Evolutionary conservation across 2,888 invertebrate genomes (phyloP).

Genomic region (Thereva unica): DNA sequence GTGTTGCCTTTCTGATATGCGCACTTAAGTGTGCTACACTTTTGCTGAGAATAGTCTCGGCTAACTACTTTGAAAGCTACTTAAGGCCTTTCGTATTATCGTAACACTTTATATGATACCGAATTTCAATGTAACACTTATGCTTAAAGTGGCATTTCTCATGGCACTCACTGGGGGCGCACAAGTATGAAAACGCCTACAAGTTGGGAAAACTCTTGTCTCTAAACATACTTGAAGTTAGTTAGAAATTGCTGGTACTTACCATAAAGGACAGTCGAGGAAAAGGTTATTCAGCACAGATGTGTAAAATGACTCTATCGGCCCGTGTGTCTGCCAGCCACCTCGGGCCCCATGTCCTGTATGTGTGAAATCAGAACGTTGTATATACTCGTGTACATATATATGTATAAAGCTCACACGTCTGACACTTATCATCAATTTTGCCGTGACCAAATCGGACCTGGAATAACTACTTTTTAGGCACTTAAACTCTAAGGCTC

Average conservation of each 20-base stretch:
- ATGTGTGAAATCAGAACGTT: no score
- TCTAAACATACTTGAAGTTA: conserved; percentile 34
- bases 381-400: no score
- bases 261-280: conserved; percentile 34
- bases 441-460: conserved; percentile 11
- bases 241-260: conserved; percentile 34
- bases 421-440: conserved; percentile 28
- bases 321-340: conserved; percentile 14
- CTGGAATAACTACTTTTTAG: conserved; percentile 19
- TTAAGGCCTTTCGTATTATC: conserved; percentile 31
- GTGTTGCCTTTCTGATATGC: conserved; percentile 27
- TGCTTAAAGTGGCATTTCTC: conserved; percentile 31
- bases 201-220: conserved; percentile 36
- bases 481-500: conserved; percentile 28
- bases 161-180: conserved; percentile 28
- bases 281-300: conserved; percentile 32
- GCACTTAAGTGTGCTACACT: conserved; percentile 28
- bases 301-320: conserved; percentile 33
- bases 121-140: conserved; percentile 35
- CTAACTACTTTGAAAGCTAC: conserved; percentile 31
- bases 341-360: not conserved
- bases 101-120: conserved; percentile 33
- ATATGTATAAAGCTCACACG: conserved; percentile 16
- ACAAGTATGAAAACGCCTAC: conserved; percentile 34
- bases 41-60: conserved; percentile 35